Percentiles rank a stretch among this genome's conserved stretches.
These are phyloP conservation scores for Spea multiplicata DNA, from an alignment of 2,113 vertebrate species.

Conservation along the genomic window DNA sequence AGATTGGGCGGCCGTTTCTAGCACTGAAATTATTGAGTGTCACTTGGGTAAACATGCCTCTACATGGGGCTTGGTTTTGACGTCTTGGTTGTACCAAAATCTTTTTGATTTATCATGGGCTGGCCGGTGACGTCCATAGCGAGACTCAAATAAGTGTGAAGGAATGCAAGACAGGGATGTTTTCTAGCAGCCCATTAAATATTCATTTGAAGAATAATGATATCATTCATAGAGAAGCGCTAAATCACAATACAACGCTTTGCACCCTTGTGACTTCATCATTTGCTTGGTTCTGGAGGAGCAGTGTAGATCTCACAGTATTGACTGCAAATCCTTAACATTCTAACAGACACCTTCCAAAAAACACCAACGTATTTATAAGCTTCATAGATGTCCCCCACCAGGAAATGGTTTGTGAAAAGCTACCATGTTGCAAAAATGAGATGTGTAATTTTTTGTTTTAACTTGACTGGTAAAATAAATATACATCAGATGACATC, in stretches of 20 bases:
- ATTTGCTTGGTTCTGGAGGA: background rate
- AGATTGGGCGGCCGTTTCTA: slow-evolving; percentile 57
- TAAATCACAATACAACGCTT: slow-evolving; percentile 60
- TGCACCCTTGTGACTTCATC: slow-evolving; percentile 46
- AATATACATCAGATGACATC: too few relatives aligned
- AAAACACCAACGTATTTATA: background rate
- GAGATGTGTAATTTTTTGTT: too few relatives aligned
- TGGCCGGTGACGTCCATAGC: slow-evolving; percentile 57
- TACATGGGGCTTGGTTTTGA: slow-evolving; percentile 62
- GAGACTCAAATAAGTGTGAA: slow-evolving; percentile 61
- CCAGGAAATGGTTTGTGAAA: too few relatives aligned
- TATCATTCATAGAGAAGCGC: slow-evolving; percentile 57
- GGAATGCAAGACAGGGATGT: slow-evolving; percentile 59
- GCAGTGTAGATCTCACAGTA: background rate
- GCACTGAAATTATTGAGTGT: slow-evolving; percentile 63
- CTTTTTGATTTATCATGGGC: slow-evolving; percentile 60
- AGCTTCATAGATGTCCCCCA: too few relatives aligned
- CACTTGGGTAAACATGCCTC: slow-evolving; percentile 63
- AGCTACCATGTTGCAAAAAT: too few relatives aligned
- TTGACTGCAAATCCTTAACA: background rate
- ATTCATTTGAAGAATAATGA: slow-evolving; percentile 67
- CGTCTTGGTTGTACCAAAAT: slow-evolving; percentile 56
- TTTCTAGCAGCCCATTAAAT: slow-evolving; percentile 58
- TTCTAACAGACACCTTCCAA: background rate
- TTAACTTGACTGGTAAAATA: too few relatives aligned